These are phyloP conservation scores for Poecilia picta DNA, from an alignment of 2,797 vertebrate genomes.

Conservation along the genomic window DNA sequence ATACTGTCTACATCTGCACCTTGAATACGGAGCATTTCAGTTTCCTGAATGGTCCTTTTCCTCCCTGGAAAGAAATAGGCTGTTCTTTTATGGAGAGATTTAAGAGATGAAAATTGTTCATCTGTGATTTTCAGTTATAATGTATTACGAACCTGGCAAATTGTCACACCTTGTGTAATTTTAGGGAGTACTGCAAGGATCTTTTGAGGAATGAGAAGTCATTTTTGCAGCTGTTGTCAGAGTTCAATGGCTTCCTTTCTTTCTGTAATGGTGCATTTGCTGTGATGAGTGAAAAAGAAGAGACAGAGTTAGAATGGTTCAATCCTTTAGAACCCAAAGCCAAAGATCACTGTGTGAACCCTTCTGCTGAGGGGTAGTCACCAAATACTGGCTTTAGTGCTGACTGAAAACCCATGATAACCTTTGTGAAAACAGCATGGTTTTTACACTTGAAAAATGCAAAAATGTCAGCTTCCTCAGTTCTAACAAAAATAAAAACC, in stretches of 20 bases:
- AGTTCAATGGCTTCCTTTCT: constrained; percentile 67
- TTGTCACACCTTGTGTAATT: constrained; percentile 68
- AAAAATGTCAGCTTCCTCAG: constrained; percentile 68
- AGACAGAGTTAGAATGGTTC: constrained; percentile 59
- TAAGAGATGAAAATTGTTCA: constrained; percentile 68
- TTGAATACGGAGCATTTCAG: constrained; percentile 25
- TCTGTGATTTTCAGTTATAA: constrained; percentile 53
- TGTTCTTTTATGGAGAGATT: constrained; percentile 49
- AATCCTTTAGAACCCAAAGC: constrained; percentile 77
- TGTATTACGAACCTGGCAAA: constrained; percentile 61
- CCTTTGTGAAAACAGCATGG: constrained; percentile 70
- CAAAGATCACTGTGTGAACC: constrained; percentile 78
- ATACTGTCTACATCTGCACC: constrained; percentile 21
- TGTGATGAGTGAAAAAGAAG: constrained; percentile 41
- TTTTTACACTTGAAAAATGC: constrained; percentile 71
- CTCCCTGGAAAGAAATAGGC: constrained; percentile 50
- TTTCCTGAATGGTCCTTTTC: constrained; percentile 43
- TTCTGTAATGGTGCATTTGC: constrained; percentile 67
- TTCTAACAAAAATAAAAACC: constrained; percentile 21
- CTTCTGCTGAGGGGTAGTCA: constrained; percentile 67
- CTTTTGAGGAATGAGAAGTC: constrained; percentile 75
- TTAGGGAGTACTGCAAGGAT: constrained; percentile 69
- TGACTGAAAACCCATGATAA: constrained; percentile 83
- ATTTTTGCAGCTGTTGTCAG: constrained; percentile 66
- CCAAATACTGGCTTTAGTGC: constrained; percentile 79